Conservation (phyloP, 1,140 invertebrate species). For the Geopemphigus sp. region DNA sequence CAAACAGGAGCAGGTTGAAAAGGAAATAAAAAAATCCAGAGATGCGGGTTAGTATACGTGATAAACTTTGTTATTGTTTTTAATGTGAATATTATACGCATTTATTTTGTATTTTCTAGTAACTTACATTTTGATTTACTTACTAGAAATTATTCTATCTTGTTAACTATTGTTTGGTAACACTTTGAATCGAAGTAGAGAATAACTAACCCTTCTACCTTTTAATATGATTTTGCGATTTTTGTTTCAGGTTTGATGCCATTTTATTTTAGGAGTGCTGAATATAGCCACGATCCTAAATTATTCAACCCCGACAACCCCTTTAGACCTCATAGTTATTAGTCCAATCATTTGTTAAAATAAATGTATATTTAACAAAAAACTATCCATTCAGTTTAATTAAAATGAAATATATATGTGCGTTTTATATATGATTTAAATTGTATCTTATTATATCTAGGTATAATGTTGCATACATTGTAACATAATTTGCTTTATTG, state of each 20-base stretch:
- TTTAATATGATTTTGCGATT: neutral
- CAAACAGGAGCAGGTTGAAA: conserved; percentile 70
- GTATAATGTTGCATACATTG: neutral
- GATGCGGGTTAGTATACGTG: conserved; percentile 59
- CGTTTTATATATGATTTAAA: neutral
- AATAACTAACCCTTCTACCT: neutral
- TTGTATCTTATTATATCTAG: neutral
- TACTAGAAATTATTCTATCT: too few species aligned
- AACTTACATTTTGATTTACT: too few species aligned
- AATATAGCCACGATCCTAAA: conserved; percentile 78
- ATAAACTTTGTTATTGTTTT: neutral
- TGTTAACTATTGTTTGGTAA: too few species aligned
- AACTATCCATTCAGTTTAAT: conserved; percentile 3
- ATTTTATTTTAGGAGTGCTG: conserved; percentile 70
- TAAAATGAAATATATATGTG: conserved; percentile 15
- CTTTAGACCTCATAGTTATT: conserved; percentile 75
- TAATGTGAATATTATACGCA: neutral
- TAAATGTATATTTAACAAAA: conserved; percentile 4
- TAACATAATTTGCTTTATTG: too few species aligned
- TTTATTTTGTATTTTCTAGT: neutral
- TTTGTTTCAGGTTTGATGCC: conserved; percentile 67
- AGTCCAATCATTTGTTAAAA: conserved; percentile 52
- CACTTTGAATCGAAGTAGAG: too few species aligned
- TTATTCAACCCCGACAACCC: conserved; percentile 82
- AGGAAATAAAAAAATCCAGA: conserved; percentile 71